Conservation (phyloP, 2,797 vertebrate genomes). For the Macroramphosus scolopax region DNA sequence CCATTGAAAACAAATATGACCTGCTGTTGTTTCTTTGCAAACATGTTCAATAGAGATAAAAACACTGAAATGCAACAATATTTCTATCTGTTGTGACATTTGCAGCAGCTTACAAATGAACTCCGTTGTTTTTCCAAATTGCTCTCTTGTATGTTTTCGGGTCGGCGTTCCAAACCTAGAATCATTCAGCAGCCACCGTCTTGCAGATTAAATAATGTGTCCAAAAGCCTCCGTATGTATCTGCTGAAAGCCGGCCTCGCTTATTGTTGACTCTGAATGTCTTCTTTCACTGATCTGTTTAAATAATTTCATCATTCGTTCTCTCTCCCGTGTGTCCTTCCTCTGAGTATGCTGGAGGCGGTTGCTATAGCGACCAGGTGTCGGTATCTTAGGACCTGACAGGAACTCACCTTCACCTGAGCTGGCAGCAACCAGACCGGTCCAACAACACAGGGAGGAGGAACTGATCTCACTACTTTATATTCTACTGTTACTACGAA, state of each 20-base stretch:
- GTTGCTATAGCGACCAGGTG: conserved; percentile 50
- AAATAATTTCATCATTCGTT: conserved; percentile 39
- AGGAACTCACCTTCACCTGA: conserved; percentile 39
- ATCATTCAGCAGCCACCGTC: neutral
- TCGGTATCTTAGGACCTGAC: conserved; percentile 26
- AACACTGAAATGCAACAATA: neutral
- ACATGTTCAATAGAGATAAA: too few relatives aligned
- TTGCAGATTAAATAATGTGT: conserved; percentile 11
- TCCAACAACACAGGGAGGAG: neutral
- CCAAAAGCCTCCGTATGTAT: conserved; percentile 6
- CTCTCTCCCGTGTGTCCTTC: neutral
- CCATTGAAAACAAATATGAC: too few relatives aligned
- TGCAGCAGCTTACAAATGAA: conserved; percentile 7
- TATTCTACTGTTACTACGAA: too few relatives aligned
- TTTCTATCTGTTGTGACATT: neutral
- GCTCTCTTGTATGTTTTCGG: neutral
- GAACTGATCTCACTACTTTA: neutral
- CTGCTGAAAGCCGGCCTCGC: neutral
- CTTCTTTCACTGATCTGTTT: conserved; percentile 32
- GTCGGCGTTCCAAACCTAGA: conserved; percentile 1
- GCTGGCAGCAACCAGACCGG: conserved; percentile 20
- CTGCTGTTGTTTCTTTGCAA: too few relatives aligned
- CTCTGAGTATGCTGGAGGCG: conserved; percentile 17
- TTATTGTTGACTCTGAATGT: conserved; percentile 25
- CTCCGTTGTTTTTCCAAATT: neutral